Conservation (phyloP, 2,113 vertebrate genomes). For the Synchiropus splendidus region DNA sequence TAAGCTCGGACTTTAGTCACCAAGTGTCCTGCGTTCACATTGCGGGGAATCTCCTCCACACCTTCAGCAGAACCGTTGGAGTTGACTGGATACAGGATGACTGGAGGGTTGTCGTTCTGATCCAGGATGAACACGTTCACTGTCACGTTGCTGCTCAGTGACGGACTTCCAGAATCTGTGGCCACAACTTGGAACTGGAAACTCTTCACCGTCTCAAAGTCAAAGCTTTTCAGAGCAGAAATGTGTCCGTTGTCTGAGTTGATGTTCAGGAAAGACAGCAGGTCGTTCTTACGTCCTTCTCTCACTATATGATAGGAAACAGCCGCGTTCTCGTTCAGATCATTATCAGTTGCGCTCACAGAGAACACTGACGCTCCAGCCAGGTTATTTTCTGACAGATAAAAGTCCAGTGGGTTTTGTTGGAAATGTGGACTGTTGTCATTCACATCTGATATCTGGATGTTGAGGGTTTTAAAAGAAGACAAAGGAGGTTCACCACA, state of each 20-base stretch:
- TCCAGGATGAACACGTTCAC: conserved; percentile 71
- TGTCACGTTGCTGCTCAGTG: conserved; percentile 63
- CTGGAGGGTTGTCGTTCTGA: conserved; percentile 68
- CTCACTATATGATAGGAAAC: conserved; percentile 49
- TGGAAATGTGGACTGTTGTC: conserved; percentile 50
- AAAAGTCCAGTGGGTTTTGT: conserved; percentile 24
- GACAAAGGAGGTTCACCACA: conserved; percentile 22
- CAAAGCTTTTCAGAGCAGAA: conserved; percentile 74
- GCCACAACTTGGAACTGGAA: conserved; percentile 71
- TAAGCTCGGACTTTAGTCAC: conserved; percentile 63
- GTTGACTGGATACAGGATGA: conserved; percentile 63
- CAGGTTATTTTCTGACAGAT: conserved; percentile 41
- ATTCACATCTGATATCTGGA: conserved; percentile 52
- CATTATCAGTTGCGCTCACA: conserved; percentile 34
- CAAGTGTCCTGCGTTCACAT: conserved; percentile 62
- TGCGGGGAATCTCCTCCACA: conserved; percentile 53
- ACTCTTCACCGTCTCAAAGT: conserved; percentile 73
- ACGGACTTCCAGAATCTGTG: conserved; percentile 68
- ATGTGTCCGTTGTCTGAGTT: conserved; percentile 68
- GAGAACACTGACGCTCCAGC: conserved; percentile 33
- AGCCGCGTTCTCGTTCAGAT: conserved; percentile 28
- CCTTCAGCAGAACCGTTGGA: conserved; percentile 65
- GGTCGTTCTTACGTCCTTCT: conserved; percentile 15
- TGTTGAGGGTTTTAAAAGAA: conserved; percentile 20
- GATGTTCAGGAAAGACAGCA: conserved; percentile 31